Evolutionary conservation across 2,797 vertebrate species (phyloP), one percentile per base, ranked within the genome.

Genomic region (Takifugu ocellatus): DNA sequence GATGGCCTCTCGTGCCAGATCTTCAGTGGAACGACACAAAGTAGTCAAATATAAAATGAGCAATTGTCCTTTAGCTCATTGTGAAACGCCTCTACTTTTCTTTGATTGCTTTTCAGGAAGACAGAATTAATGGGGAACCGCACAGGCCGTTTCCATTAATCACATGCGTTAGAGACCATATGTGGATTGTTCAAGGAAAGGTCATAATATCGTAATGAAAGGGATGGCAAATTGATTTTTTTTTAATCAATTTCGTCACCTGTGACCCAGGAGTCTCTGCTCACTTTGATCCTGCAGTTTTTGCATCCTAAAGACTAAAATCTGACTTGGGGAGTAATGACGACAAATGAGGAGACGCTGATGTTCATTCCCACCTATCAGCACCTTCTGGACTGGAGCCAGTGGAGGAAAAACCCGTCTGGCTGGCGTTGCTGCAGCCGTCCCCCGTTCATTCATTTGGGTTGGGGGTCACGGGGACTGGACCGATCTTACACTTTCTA

Each of bases 401-500:
- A 79, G 58, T 68, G 72, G 52, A 44, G 46, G 59, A 71, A 64
- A 56, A 68, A 72, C 52, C 16, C 21, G 16, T 66, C 63, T 67
- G 51, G 26, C 44, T 15, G 9, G 12, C 12, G 25, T 64, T 55
- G 78, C 57, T 12, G 53, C 66, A 47, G 39, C 55, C 71, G 8
- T 61, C 58, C 43, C 51, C 51, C 36, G 16, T 71, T 84, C 72
- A 69, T 81, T 71, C 78, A 79, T 75, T 84, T 62, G 59, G 73
- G 73, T 80, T 62, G n/a, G 24, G 25, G 75, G 77, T 82, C 77
- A 72, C 66, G 51, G 48, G 61, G 56, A 82, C 66, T 46, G 58
- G 59, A 75, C 70, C 50, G 25, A 80, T 85, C 66, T 54, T 72
- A 79, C 82, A 81, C 74, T 83, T 83, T 86, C 84, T 86, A 87